Evolutionary conservation across 2,888 invertebrate genomes (phyloP).

Genomic region (Thyatira batis): DNA sequence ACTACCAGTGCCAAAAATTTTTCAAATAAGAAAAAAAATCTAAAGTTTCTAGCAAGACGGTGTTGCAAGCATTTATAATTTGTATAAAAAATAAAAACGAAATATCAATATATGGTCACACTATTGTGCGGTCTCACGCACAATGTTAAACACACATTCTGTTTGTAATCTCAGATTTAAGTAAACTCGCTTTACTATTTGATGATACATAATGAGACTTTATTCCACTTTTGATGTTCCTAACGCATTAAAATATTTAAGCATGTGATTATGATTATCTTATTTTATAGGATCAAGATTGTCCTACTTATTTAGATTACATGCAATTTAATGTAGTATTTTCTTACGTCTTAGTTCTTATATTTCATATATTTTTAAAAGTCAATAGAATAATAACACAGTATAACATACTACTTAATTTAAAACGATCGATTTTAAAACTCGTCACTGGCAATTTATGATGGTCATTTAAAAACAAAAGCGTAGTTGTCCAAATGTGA

Average conservation of each 20-base stretch:
- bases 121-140: conserved; percentile 2
- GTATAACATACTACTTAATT: too few species aligned
- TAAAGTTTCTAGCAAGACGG: too few species aligned
- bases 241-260: too few species aligned
- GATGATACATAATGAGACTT: neutral
- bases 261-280: too few species aligned
- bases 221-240: neutral
- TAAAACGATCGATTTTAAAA: neutral
- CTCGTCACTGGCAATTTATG: neutral
- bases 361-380: too few species aligned
- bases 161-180: conserved; percentile 8
- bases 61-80: too few species aligned
- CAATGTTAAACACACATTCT: conserved; percentile 23
- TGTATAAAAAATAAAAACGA: too few species aligned
- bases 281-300: neutral
- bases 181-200: conserved; percentile 21
- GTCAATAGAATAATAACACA: neutral
- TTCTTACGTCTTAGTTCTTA: too few species aligned
- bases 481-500: conserved; percentile 26
- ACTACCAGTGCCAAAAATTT: too few species aligned
- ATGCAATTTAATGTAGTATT: too few species aligned
- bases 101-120: neutral
- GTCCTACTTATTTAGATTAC: neutral
- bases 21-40: too few species aligned
- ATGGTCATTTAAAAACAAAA: neutral